Percentiles rank a stretch among this genome's conserved stretches.
phyloP scores from a whole-genome alignment of 2,797 vertebrate genomes.

The Potorous gilbertii region DNA sequence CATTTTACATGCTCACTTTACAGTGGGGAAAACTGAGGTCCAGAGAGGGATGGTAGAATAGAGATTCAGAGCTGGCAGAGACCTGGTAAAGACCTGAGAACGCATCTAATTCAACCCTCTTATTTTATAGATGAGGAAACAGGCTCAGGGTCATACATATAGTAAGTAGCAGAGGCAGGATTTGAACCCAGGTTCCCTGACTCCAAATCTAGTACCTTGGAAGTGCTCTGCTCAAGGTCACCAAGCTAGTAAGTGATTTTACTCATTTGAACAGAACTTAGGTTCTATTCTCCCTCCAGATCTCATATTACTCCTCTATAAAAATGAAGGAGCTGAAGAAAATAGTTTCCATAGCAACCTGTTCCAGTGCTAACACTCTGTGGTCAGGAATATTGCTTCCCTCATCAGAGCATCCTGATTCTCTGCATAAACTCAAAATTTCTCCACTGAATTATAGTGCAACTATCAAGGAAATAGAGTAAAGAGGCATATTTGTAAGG shows the following conservation, averaged over 20 bases:
- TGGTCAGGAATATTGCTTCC: background rate
- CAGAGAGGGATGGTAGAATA: background rate
- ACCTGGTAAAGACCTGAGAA: background rate
- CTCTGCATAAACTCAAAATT: constrained; percentile 14
- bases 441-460: background rate
- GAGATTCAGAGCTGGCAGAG: background rate
- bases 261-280: background rate
- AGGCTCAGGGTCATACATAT: background rate
- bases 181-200: background rate
- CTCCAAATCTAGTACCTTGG: background rate
- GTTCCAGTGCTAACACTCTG: background rate
- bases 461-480: background rate
- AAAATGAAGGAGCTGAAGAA: background rate
- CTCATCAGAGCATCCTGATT: background rate
- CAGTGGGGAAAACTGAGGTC: background rate
- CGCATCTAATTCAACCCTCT: background rate
- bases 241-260: background rate
- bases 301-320: background rate
- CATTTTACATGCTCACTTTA: background rate
- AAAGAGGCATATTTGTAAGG: background rate
- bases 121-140: background rate
- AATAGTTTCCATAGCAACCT: background rate
- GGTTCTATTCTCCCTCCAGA: background rate
- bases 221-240: background rate
- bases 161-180: background rate